A percentile compares a stretch with the other conserved stretches of the same genome.
Conservation (phyloP, 2,888 invertebrate genomes). For the Phragmatobia fuliginosa region DNA sequence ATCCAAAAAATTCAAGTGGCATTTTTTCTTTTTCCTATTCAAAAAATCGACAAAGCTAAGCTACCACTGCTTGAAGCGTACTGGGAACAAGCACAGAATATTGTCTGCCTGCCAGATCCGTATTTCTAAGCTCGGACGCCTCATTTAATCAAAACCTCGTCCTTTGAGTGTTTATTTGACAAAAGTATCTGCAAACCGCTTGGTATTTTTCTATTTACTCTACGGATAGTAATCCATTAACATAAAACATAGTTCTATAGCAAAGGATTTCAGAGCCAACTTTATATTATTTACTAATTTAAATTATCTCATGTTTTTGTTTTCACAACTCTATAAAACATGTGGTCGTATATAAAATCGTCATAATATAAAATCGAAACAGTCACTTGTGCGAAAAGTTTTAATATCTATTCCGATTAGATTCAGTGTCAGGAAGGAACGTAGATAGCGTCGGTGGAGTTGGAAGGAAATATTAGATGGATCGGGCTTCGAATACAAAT, state of each 20-base stretch:
- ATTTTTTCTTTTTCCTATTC: conserved; percentile 61
- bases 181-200: conserved; percentile 57
- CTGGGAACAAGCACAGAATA: conserved; percentile 58
- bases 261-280: background rate
- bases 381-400: conserved; percentile 80
- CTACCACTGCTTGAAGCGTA: conserved; percentile 49
- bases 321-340: conserved; percentile 33
- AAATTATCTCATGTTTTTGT: background rate
- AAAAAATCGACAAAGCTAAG: conserved; percentile 62
- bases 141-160: conserved; percentile 72
- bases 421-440: conserved; percentile 86
- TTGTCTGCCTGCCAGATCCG: conserved; percentile 62
- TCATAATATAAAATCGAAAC: conserved; percentile 61
- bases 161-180: conserved; percentile 70
- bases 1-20: conserved; percentile 65
- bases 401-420: conserved; percentile 87
- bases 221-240: conserved; percentile 40
- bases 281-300: conserved; percentile 10
- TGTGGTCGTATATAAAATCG: conserved; percentile 59
- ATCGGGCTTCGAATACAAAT: conserved; percentile 86
- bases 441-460: conserved; percentile 82
- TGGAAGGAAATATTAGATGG: conserved; percentile 85
- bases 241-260: conserved; percentile 31
- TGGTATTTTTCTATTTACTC: conserved; percentile 41
- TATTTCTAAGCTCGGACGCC: conserved; percentile 67